Base-by-base conservation (phyloP, 2,888 invertebrate species). In the Notodromas monacha region DNA sequence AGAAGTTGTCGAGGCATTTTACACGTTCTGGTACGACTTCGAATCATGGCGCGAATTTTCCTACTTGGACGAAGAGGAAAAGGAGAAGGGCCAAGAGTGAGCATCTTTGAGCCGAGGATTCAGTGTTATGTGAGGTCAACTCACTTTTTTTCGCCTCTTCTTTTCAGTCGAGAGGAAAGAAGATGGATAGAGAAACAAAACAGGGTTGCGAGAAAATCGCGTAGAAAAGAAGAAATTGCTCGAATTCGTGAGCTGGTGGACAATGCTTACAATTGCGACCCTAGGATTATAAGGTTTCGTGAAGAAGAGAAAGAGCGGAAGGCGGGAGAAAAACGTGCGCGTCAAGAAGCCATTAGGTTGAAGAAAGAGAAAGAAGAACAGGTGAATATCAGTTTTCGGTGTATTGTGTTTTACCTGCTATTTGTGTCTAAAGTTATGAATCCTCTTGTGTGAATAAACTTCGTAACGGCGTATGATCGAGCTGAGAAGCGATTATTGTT, bases 1-100 rank as follows among this genome's bases (percentile, higher is more conserved):
- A 31, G 68, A 68, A 37, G 65, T 72, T 42, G 89, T 99, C 1
- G 81, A 92, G 45, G 53, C 58, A 29, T 99, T 99, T 52, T 96
- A 99, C 48, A 66, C 70, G 11, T 96, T 89, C 50, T 96, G 96
- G 96, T 89, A 74, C 49, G 69, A 79, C 42, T 96, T 92, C 52
- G 81, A 86, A 39, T 89, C 92, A 0, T 99, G 96, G 96, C 61
- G 96, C 36, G 96, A 99, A 48, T 99, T 73, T 52, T 92, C 92
- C 2, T 99, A 96, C 48, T 55, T 86, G 39, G 96, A 99, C 47
- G 89, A 92, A 51, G 92, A 96, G 47, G 92, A 92, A 44, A 92
- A 92, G 47, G 86, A 92, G 45, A 77, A 74, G 43, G 92, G 89
- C 2, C 77, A 84, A 47, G 86, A 58, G 54, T 55, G 42, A 45